Evolutionary conservation across 2,113 vertebrate species (phyloP).

Genomic region (Mirounga angustirostris): DNA sequence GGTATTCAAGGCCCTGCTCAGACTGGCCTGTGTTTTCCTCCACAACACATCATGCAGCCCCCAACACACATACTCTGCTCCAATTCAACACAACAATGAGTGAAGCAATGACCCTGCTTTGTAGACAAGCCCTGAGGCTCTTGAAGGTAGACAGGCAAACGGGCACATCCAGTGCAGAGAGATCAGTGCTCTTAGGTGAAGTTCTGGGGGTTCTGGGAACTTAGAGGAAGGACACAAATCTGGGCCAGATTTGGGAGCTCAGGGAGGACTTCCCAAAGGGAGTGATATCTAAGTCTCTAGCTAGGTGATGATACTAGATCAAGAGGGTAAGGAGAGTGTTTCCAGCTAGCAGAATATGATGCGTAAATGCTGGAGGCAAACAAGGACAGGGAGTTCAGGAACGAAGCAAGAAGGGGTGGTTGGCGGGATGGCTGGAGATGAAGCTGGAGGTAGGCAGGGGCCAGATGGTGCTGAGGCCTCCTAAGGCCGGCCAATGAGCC

Average conservation of each 20-base stretch:
- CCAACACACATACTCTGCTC: background rate
- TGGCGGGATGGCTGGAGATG: background rate
- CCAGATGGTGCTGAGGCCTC: background rate
- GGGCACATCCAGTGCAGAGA: no score
- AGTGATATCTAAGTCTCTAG: background rate
- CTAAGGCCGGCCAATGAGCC: background rate
- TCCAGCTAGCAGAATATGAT: background rate
- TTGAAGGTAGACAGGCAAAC: background rate
- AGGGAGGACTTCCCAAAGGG: background rate
- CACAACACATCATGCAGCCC: rapidly evolving
- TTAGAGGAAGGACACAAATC: background rate
- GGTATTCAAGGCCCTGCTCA: background rate
- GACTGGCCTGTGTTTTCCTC: background rate
- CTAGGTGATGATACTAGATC: background rate
- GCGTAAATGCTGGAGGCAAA: background rate
- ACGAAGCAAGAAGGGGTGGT: background rate
- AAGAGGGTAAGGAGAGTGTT: background rate
- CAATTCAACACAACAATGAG: background rate
- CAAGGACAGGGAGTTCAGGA: background rate
- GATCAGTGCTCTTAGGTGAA: background rate
- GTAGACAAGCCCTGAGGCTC: rapidly evolving
- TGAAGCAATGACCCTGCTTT: background rate
- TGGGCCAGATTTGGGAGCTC: background rate
- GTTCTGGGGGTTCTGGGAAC: background rate
- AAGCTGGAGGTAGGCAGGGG: background rate